Evolutionary conservation across 92 coral and sea anemone species (phyloP), one percentile per base, ranked within the genome.

Genomic region (Anthopleura xanthogrammica): DNA sequence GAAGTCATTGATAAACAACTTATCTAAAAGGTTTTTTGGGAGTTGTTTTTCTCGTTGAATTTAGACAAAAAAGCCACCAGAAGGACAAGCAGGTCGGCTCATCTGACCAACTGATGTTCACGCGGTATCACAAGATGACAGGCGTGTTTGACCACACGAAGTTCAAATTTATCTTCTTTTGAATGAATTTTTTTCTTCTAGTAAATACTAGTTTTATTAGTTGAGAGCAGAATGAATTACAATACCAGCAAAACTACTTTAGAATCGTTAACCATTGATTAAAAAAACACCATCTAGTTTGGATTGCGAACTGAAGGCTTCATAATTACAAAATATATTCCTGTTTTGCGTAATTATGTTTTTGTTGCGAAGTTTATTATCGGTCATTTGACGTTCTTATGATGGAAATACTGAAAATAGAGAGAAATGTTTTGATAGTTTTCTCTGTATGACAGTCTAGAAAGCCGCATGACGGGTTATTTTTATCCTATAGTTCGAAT

Each of bases 61-160:
- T 74, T 16, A 46, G 52, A 78, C 80, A 77, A 76, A 79, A 76
- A 48, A 16, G 80, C 87, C 80, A 76, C 81, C 87, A 76, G 87
- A 77, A 64, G 5, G 10, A 7, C 36, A 41, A 64, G 65, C 81
- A 75, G 80, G 87, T 78, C 60, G 75, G 64, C 39, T 75, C 10
- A 20, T 62, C 29, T 62, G 29, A 23, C 74, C 41, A 36, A 23
- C 74, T 29, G 36, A 23, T 29, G 74, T 68, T 68, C 41, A 24
- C 46, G 74, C 42, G 42, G 74, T 68, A 68, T 68, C 74, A 13
- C 29, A 12, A 42, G 74, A 10, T 36, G 42, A 23, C 74, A 68
- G 74, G 19, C 74, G 74, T 68, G 74, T 4, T 68, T n/a, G 36
- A 68, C 74, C 74, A 68, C 74, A 68, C 36, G 14, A 14, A 68